Evolutionary conservation across 2,888 invertebrate genomes (phyloP), one percentile per base, ranked within the genome.

Genomic region (Octodonta nipae): DNA sequence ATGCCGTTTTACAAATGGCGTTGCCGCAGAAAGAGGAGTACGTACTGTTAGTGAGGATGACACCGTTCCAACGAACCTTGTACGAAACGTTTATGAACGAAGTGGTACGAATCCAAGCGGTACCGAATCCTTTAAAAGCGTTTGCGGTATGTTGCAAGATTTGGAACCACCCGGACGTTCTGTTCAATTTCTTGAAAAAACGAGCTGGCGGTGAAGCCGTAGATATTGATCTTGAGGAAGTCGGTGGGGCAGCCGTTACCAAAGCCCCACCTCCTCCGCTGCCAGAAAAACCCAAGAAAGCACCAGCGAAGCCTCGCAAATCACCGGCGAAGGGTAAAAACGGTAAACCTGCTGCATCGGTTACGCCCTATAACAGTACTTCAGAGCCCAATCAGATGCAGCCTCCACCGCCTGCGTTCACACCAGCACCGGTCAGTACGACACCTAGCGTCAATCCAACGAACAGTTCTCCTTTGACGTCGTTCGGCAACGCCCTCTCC

Each of bases 141-240:
- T 96, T 96, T 61, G 91, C 96, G 12, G 92, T 96, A 35, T 96
- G 96, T 58, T 95, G 93, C 57, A 98, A 96, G 71, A 89, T 91
- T 47, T 91, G 91, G 91, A 91, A 91, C 57, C 91, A 91, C 63
- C 89, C 91, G 0, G 91, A 91, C 57, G 86, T 91, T 11, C 59
- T 91, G 15, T 89, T 86, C 56, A 81, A 88, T 55, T 88, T 87
- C 54, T 60, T 91, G 35, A 80, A 78, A 52, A 87, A 87, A 55
- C 73, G 83, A 27, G 77, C 76, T 39, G 78, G 80, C 50, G 80
- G 78, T 13, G 80, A 78, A 44, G 78, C 78, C 13, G 75, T 75
- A 3, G 87, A 87, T 61, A 68, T 86, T 45, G 86, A 86, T 58
- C 63, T 87, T 33, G 87, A 85, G 45, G 85, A 87, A 58, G 69